phyloP scores from a whole-genome alignment of 2,797 vertebrate genomes.

The Phrynocephalus guinanensis region DNA sequence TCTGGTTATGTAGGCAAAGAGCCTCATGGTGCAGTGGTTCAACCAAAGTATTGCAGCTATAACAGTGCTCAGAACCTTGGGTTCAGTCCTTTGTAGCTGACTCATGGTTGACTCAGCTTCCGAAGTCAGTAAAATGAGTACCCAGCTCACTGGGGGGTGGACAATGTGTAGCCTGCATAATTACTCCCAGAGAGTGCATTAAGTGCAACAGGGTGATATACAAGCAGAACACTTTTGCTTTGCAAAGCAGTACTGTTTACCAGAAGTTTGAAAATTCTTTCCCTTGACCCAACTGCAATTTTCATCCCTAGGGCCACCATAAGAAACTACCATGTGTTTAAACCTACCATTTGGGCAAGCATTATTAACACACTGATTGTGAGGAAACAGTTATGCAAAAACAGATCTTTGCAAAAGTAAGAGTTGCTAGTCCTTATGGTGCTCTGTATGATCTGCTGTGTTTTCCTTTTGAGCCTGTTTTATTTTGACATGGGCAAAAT shows the following conservation, averaged over 20 bases:
- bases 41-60: too few species aligned
- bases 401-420: constrained; percentile 32
- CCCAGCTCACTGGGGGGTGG: too few species aligned
- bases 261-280: not conserved
- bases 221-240: too few species aligned
- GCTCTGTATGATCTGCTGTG: constrained; percentile 54
- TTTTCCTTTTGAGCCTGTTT: constrained; percentile 49
- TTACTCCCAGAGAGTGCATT: too few species aligned
- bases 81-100: too few species aligned
- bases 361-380: not conserved
- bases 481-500: constrained; percentile 42
- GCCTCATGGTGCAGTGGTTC: too few species aligned
- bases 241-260: not conserved
- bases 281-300: not conserved
- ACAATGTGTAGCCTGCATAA: too few species aligned
- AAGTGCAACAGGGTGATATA: too few species aligned
- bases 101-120: too few species aligned
- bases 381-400: constrained; percentile 44
- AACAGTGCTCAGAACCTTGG: too few species aligned
- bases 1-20: not conserved
- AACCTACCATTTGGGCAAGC: not conserved
- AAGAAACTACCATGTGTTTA: constrained; percentile 34
- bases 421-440: constrained; percentile 53
- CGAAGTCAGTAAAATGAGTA: too few species aligned
- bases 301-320: not conserved